Evolutionary conservation across 1,140 invertebrate species (phyloP).

Genomic region (Drosophila pallidifrons): DNA sequence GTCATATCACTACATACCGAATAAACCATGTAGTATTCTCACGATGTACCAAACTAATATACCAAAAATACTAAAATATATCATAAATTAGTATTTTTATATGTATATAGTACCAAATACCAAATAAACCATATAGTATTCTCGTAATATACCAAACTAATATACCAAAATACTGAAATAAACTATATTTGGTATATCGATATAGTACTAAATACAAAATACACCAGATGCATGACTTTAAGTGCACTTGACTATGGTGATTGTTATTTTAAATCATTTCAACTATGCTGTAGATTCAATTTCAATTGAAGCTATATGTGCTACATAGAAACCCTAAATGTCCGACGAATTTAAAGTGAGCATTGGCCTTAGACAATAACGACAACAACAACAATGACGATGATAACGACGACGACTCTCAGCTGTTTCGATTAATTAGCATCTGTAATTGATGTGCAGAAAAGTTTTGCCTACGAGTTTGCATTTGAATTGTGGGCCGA

Average conservation of each 20-base stretch:
- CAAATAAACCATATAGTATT: too few relatives aligned
- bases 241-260: neutral
- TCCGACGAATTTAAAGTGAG: slow-evolving; percentile 40
- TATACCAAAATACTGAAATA: too few relatives aligned
- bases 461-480: slow-evolving; percentile 76
- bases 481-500: slow-evolving; percentile 52
- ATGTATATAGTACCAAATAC: too few relatives aligned
- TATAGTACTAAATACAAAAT: too few relatives aligned
- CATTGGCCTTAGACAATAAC: slow-evolving; percentile 16
- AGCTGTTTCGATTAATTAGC: slow-evolving; percentile 83
- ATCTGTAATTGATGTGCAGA: slow-evolving; percentile 82
- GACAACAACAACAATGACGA: slow-evolving; percentile 7
- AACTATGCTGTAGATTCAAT: neutral
- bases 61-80: too few relatives aligned
- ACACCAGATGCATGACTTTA: neutral
- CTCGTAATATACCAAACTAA: too few relatives aligned
- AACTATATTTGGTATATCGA: too few relatives aligned
- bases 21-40: too few relatives aligned
- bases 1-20: too few relatives aligned
- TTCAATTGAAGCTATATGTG: neutral
- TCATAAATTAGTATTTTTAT: too few relatives aligned
- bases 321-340: slow-evolving; percentile 15
- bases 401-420: slow-evolving; percentile 31
- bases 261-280: neutral
- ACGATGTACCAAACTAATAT: too few relatives aligned